phyloP scores from a whole-genome alignment of 2,797 vertebrate species.

The Myioborus miniatus region DNA sequence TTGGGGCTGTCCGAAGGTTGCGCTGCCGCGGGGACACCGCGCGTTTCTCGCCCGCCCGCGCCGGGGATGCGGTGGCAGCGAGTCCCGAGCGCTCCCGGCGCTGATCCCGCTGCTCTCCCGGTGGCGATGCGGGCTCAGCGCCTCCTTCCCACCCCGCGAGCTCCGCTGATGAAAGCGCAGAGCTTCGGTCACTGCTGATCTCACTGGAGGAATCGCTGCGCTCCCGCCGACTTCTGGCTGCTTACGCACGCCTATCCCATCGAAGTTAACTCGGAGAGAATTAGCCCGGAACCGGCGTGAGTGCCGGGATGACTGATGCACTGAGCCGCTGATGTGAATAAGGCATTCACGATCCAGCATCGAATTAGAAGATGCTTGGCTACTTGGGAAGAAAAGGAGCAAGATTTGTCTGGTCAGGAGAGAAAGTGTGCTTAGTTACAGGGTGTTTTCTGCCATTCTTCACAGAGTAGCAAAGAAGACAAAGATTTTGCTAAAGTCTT shows the following conservation, averaged over 20 bases:
- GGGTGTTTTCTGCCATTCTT: neutral
- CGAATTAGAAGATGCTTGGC: neutral
- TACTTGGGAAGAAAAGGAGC: slow-evolving; percentile 4
- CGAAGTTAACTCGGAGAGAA: neutral
- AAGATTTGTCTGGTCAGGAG: neutral
- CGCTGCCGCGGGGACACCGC: neutral
- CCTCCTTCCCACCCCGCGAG: fast-evolving
- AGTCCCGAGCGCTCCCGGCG: neutral
- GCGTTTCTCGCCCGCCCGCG: neutral
- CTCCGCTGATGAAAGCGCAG: neutral
- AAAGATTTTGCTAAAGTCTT: neutral
- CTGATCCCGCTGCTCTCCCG: neutral
- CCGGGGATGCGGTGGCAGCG: neutral
- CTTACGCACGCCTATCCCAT: neutral
- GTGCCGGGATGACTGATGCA: neutral
- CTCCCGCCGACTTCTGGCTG: neutral
- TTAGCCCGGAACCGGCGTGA: neutral
- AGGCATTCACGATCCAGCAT: neutral
- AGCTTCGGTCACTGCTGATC: neutral
- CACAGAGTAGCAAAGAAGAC: neutral
- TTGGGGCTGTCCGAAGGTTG: neutral
- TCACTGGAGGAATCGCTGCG: neutral
- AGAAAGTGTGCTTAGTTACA: neutral
- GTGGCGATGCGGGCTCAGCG: fast-evolving
- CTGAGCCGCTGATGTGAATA: neutral